Evolutionary conservation across 2,797 vertebrate genomes (phyloP), one percentile per base, ranked within the genome.

Genomic region (Danio aesculapii): DNA sequence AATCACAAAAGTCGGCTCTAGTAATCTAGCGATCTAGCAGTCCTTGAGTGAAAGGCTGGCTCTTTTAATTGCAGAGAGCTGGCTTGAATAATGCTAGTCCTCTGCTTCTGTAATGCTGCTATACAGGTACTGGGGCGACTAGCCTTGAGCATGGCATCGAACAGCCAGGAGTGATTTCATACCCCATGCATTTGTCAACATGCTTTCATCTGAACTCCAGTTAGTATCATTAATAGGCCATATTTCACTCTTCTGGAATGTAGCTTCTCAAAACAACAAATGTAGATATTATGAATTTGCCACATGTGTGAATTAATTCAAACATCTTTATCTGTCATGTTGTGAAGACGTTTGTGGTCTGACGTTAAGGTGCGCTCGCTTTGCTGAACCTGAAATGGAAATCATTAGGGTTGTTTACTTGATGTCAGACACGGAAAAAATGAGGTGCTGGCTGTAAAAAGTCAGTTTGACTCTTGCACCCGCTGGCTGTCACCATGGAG

Each of bases 191-290:
- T 63, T 49, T 79, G 64, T 79, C 66, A 79, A 57, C 44, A 43
- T 6, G 6, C 66, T 83, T 77, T 77, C 52, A 77, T 80, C 77
- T 68, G 19, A 79, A 66, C 44, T 62, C 8, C 70, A 66, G 55
- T 82, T 67, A 70, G 68, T 78, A 46, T 78, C 49, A 77, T 84
- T 81, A 76, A 63, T 50, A 44, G 41, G 16, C 71, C 77, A 66
- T 83, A 75, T 75, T 57, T 86, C 68, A 81, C 52, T 77, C 58
- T 55, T 66, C 66, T 76, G 84, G 75, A 86, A 76, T 84, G 78
- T 47, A 44, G 44, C 44, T 49, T 76, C 17, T 72, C 17, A 41
- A 62, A 57, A 75, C 1, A 62, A 30, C 61, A 63, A 53, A 10
- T 66, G n/a, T 53, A 43, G 70, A 71, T 55, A 61, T 66, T 64